Conservation (phyloP, 2,797 vertebrate genomes). For the Lutra lutra region DNA sequence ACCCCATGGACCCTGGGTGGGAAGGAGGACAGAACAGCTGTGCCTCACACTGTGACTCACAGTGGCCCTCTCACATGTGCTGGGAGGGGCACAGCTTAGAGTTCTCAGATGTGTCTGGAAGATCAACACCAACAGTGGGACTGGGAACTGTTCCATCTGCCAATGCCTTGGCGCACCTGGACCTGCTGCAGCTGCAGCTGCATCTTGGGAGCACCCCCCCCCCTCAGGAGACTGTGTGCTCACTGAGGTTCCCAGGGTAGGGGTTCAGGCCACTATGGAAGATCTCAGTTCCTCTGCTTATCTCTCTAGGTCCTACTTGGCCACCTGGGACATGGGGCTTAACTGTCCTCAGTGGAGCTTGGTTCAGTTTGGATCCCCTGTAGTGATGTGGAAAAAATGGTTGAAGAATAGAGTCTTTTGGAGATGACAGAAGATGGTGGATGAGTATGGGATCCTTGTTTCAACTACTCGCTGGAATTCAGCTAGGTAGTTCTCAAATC, state of each 20-base stretch:
- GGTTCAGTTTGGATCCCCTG: rapidly evolving
- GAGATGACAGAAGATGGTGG: no score
- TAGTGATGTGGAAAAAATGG: not conserved
- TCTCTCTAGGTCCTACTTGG: not conserved
- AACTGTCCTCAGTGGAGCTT: not conserved
- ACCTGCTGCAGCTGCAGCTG: not conserved
- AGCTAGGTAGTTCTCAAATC: no score
- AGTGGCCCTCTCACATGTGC: not conserved
- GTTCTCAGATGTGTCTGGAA: not conserved
- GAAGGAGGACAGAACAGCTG: not conserved
- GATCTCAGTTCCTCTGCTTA: not conserved
- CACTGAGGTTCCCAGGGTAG: not conserved
- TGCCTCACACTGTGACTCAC: not conserved
- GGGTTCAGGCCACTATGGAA: not conserved
- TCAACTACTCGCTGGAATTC: no score
- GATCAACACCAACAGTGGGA: no score
- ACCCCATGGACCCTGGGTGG: not conserved
- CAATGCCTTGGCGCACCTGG: not conserved
- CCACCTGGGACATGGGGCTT: not conserved
- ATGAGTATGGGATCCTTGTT: no score
- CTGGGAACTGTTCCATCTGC: not conserved
- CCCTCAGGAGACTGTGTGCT: not conserved
- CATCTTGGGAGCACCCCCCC: not conserved
- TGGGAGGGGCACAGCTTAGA: not conserved
- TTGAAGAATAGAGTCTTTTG: no score